Percentiles rank a stretch among this genome's conserved stretches.
Conservation (phyloP, 2,113 vertebrate genomes). For the Pyrgilauda ruficollis region DNA sequence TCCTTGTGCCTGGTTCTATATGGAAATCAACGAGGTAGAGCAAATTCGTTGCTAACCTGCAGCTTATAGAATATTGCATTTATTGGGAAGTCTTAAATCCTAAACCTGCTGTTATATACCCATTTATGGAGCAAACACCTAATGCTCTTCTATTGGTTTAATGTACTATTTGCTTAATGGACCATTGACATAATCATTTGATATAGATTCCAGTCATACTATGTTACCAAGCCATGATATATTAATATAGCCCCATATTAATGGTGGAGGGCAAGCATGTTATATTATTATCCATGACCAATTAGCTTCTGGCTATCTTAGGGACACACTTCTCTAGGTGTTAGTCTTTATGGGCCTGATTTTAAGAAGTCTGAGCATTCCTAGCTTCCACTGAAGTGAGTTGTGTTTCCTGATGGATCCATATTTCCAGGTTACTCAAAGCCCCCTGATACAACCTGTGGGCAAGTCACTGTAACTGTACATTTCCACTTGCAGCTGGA, state of each 20-base stretch:
- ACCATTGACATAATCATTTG: conserved; percentile 67
- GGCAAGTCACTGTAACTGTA: neutral
- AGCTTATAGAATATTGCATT: conserved; percentile 37
- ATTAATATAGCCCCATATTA: conserved; percentile 61
- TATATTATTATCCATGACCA: conserved; percentile 68
- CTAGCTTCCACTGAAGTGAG: neutral
- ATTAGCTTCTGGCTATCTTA: conserved; percentile 59
- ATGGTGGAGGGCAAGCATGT: conserved; percentile 52
- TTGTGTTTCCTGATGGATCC: neutral
- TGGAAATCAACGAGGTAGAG: conserved; percentile 20
- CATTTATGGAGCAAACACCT: conserved; percentile 45
- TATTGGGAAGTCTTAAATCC: conserved; percentile 42
- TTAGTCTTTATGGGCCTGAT: conserved; percentile 8
- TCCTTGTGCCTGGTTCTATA: neutral
- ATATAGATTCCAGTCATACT: conserved; percentile 63
- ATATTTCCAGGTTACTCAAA: neutral
- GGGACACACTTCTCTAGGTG: conserved; percentile 30
- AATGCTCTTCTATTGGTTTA: conserved; percentile 55
- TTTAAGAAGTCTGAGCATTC: conserved; percentile 5
- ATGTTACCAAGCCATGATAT: conserved; percentile 54
- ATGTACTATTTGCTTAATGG: conserved; percentile 71
- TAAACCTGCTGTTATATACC: conserved; percentile 39
- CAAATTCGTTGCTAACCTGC: conserved; percentile 23
- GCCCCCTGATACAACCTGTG: neutral
- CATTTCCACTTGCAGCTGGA: neutral